Conservation (phyloP, 2,113 vertebrate species). For the Bubo bubo region DNA sequence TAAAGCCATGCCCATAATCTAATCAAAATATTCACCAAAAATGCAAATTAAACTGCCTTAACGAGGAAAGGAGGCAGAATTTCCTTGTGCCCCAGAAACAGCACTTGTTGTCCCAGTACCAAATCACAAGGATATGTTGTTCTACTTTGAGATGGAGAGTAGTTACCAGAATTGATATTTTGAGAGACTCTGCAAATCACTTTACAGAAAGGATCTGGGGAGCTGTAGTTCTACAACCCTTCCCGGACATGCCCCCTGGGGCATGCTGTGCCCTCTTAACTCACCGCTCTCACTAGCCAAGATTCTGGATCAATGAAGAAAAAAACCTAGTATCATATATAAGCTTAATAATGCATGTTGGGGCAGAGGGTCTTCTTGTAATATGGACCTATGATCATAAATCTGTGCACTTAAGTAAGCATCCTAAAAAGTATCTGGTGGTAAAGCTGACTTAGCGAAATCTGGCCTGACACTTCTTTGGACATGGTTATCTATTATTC, state of each 20-base stretch:
- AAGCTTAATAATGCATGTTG: neutral
- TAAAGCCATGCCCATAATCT: neutral
- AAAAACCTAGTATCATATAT: neutral
- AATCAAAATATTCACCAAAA: neutral
- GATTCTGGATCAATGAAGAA: neutral
- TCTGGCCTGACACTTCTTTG: neutral
- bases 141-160: neutral
- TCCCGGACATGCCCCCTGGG: rapidly evolving
- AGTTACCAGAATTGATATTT: neutral
- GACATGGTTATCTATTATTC: neutral
- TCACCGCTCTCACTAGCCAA: rapidly evolving
- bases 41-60: neutral
- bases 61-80: neutral
- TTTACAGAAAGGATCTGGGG: neutral
- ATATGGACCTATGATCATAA: neutral
- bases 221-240: neutral
- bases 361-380: neutral
- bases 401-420: neutral
- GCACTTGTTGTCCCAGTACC: neutral
- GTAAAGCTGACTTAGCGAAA: neutral
- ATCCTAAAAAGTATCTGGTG: neutral
- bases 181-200: neutral
- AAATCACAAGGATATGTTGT: neutral
- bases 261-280: neutral
- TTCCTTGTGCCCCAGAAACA: neutral